Evolutionary conservation across 2,113 vertebrate genomes (phyloP).

Genomic region (Triplophysa siluroides): DNA sequence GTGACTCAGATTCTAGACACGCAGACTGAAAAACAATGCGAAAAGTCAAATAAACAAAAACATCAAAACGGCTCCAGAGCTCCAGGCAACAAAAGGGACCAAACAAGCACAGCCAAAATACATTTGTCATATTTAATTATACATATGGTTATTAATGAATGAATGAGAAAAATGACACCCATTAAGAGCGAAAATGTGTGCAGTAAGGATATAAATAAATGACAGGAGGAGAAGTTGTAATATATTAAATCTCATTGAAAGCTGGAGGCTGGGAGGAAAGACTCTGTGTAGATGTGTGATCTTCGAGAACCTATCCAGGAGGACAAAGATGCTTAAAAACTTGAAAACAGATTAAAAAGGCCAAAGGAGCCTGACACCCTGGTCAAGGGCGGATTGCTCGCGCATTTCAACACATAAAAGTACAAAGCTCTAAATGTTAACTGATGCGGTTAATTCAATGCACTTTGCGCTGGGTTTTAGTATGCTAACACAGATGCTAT

Average conservation of each 20-base stretch:
- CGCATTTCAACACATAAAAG: neutral
- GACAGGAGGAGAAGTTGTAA: conserved; percentile 20
- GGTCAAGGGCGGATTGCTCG: neutral
- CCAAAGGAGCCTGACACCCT: conserved; percentile 6
- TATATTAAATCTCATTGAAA: conserved; percentile 31
- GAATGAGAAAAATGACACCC: conserved; percentile 16
- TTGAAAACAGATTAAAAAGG: neutral
- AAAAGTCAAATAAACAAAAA: conserved; percentile 29
- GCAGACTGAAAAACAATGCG: conserved; percentile 25
- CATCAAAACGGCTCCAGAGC: conserved; percentile 8
- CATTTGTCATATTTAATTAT: conserved; percentile 43
- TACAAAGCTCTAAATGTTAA: conserved; percentile 1
- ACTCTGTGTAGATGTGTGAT: conserved; percentile 22
- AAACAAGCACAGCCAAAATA: conserved; percentile 12
- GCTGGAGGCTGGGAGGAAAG: neutral
- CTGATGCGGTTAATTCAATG: conserved; percentile 28
- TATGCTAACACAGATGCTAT: conserved; percentile 53
- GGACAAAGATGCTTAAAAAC: neutral
- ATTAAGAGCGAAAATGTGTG: conserved; percentile 19
- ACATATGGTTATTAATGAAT: conserved; percentile 26
- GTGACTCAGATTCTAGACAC: conserved; percentile 40
- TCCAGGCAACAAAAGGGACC: conserved; percentile 11
- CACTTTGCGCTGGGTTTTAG: neutral
- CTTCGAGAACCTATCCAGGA: conserved; percentile 3
- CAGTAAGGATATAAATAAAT: conserved; percentile 35